These are phyloP conservation scores for Pseudopipra pipra DNA, from an alignment of 2,113 vertebrate genomes.

Conservation along the genomic window DNA sequence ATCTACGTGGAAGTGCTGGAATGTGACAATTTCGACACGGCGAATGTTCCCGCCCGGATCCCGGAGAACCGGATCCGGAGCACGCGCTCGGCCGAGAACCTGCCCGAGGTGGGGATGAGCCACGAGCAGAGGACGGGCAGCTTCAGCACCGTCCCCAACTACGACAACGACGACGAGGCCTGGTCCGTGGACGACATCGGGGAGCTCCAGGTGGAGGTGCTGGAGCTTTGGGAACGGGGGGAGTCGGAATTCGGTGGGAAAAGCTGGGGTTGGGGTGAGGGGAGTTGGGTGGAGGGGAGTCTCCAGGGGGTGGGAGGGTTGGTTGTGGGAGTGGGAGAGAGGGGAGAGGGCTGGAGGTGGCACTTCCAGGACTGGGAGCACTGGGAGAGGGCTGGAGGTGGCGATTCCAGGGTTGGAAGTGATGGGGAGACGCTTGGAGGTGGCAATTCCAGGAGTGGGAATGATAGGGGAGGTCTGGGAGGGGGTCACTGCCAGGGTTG, in stretches of 20 bases:
- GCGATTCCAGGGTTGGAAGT: no score
- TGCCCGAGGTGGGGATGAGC: constrained; percentile 86
- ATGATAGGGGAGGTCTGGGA: no score
- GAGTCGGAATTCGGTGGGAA: accelerated
- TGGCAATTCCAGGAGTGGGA: no score
- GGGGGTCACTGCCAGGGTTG: no score
- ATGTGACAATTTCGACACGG: constrained; percentile 94
- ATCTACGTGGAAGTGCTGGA: constrained; percentile 97
- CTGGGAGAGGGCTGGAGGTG: no score
- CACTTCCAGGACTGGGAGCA: no score
- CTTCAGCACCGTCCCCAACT: constrained; percentile 91
- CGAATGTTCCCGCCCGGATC: constrained; percentile 87
- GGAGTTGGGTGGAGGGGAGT: no score
- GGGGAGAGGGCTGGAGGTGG: no score
- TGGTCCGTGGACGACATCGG: constrained; percentile 96
- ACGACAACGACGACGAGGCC: constrained; percentile 94
- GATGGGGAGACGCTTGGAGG: no score
- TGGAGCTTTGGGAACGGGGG: not conserved
- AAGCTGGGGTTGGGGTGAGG: no score
- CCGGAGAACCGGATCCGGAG: constrained; percentile 94
- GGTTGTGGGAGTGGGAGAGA: no score
- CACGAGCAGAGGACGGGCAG: constrained; percentile 86
- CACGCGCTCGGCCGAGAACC: constrained; percentile 94
- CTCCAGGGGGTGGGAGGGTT: no score
- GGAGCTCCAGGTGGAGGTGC: constrained; percentile 95